These are phyloP conservation scores for Polydrusus tereticollis DNA, from an alignment of 2,888 invertebrate species.

Conservation along the genomic window DNA sequence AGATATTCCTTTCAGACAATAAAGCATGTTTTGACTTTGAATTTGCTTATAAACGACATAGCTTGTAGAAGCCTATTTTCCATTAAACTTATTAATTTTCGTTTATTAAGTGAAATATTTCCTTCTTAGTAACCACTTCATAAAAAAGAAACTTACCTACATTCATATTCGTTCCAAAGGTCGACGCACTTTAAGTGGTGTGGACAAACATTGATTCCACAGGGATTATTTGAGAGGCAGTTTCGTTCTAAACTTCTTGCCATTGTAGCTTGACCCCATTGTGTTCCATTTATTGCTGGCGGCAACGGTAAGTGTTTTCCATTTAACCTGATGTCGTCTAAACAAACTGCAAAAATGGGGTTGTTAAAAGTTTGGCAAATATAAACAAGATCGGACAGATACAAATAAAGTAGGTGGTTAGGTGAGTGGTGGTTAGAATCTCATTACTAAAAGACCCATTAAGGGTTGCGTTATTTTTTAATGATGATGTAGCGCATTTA, in stretches of 20 bases:
- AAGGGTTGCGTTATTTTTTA: too few species aligned
- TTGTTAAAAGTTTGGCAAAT: neutral
- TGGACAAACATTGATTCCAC: conserved; percentile 92
- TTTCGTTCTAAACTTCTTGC: conserved; percentile 89
- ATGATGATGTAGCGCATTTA: too few species aligned
- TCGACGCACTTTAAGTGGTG: conserved; percentile 96
- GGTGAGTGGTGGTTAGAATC: too few species aligned
- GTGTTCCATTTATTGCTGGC: conserved; percentile 93
- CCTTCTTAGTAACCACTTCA: too few species aligned
- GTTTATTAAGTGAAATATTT: too few species aligned
- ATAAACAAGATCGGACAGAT: neutral
- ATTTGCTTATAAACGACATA: too few species aligned
- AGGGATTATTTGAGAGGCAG: conserved; percentile 95
- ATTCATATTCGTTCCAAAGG: conserved; percentile 97
- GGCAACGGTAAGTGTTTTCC: conserved; percentile 94
- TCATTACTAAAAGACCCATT: too few species aligned
- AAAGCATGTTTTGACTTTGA: too few species aligned
- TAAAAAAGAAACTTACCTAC: conserved; percentile 86
- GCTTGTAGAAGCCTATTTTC: too few species aligned
- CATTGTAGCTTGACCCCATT: conserved; percentile 95
- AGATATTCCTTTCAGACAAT: too few species aligned
- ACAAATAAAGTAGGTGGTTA: too few species aligned
- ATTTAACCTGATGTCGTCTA: conserved; percentile 88
- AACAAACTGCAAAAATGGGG: conserved; percentile 71
- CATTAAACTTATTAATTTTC: too few species aligned